Conservation (phyloP, 2,113 vertebrate genomes). For the Panurus biarmicus region DNA sequence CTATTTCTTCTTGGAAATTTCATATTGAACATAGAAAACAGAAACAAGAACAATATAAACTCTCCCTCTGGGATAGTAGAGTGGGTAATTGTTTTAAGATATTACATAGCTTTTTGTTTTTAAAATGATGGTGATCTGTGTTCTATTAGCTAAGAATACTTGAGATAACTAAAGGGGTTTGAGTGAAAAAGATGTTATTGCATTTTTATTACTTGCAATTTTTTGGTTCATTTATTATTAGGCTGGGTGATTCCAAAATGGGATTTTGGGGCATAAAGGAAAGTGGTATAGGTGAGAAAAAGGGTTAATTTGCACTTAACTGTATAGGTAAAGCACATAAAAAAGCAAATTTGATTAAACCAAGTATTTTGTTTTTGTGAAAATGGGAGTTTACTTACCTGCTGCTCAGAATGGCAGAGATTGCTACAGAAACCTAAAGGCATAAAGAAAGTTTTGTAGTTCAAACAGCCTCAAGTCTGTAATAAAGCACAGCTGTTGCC, state of each 20-base stretch:
- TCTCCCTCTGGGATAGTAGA: background rate
- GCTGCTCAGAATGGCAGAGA: background rate
- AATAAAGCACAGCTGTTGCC: slow-evolving; percentile 20
- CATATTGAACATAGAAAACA: background rate
- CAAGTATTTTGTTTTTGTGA: background rate
- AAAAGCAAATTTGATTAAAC: background rate
- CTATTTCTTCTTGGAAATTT: background rate
- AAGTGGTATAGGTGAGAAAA: background rate
- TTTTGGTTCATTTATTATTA: background rate
- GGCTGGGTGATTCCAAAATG: background rate
- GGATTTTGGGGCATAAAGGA: background rate
- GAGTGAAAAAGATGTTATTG: background rate
- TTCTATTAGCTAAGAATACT: background rate
- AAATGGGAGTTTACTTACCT: background rate
- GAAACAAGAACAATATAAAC: background rate
- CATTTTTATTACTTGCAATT: background rate
- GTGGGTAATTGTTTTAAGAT: background rate
- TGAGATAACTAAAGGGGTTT: background rate
- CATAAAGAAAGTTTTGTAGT: slow-evolving; percentile 38
- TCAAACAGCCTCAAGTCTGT: slow-evolving; percentile 5
- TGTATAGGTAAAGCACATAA: background rate
- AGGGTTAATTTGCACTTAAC: background rate
- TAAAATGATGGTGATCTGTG: background rate
- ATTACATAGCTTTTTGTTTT: background rate
- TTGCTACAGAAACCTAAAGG: background rate